phyloP scores from a whole-genome alignment of 2,797 vertebrate genomes.

The Myotis findleyi region DNA sequence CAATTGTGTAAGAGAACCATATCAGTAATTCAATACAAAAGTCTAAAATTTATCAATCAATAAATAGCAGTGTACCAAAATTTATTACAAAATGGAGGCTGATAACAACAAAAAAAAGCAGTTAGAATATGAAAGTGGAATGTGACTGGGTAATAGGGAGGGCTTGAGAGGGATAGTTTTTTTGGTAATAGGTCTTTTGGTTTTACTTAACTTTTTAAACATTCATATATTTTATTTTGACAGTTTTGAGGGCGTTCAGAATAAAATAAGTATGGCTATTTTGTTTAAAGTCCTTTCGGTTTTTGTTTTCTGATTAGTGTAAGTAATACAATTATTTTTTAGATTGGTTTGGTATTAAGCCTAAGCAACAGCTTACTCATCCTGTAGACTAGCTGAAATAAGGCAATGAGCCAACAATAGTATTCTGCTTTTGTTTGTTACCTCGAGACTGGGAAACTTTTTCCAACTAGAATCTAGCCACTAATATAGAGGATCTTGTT shows the following conservation, averaged over 20 bases:
- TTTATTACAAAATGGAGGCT: conserved; percentile 41
- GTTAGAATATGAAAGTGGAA: conserved; percentile 35
- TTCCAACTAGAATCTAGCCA: neutral
- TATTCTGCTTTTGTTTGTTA: neutral
- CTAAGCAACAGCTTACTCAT: neutral
- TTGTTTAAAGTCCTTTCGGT: neutral
- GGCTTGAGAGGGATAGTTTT: neutral
- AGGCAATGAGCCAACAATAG: neutral
- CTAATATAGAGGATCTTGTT: neutral
- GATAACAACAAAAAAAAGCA: neutral
- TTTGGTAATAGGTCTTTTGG: conserved; percentile 12
- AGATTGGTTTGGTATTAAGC: neutral
- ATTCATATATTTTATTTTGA: neutral
- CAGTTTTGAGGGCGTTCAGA: neutral
- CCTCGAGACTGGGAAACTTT: neutral
- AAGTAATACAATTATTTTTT: neutral
- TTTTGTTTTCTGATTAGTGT: conserved; percentile 33
- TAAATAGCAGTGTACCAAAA: neutral
- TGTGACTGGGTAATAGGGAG: neutral
- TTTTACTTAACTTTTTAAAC: conserved; percentile 24
- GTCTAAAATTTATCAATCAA: conserved; percentile 6
- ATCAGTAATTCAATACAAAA: neutral
- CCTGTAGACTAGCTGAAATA: neutral
- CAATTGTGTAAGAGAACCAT: neutral
- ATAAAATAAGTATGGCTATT: conserved; percentile 38